phyloP scores from a whole-genome alignment of 1,140 invertebrate genomes.

The Aphidius gifuensis region DNA sequence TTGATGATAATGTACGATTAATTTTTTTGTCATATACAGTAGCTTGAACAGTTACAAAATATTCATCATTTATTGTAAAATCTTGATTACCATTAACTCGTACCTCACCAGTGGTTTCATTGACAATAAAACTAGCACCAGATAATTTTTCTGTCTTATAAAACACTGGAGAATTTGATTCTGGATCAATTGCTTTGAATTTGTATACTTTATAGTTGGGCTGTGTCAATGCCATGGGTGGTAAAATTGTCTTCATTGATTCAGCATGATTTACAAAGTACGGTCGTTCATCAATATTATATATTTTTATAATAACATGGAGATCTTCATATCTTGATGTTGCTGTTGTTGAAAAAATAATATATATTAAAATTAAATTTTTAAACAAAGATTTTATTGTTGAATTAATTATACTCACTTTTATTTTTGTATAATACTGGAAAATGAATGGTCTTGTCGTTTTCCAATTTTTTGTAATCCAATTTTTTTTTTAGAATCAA shows the following conservation, averaged over 20 bases:
- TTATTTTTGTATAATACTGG: conserved; percentile 92
- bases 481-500: conserved; percentile 93
- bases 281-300: conserved; percentile 19
- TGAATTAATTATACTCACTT: conserved; percentile 55
- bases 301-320: conserved; percentile 13
- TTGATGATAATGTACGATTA: conserved; percentile 84
- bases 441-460: conserved; percentile 93
- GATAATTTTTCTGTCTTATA: conserved; percentile 39
- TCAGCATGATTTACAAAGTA: conserved; percentile 6
- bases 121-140: conserved; percentile 79
- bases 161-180: no score
- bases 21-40: conserved; percentile 91
- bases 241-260: no score
- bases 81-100: conserved; percentile 84
- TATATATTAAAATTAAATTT: not conserved
- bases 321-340: no score
- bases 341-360: conserved; percentile 16
- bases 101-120: conserved; percentile 90
- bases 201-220: no score
- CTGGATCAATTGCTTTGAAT: no score
- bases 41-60: conserved; percentile 91
- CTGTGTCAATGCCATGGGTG: not conserved
- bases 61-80: conserved; percentile 94
- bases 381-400: conserved; percentile 1
- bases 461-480: conserved; percentile 92